Evolutionary conservation across 2,113 vertebrate genomes (phyloP).

Genomic region (Bettongia penicillata): DNA sequence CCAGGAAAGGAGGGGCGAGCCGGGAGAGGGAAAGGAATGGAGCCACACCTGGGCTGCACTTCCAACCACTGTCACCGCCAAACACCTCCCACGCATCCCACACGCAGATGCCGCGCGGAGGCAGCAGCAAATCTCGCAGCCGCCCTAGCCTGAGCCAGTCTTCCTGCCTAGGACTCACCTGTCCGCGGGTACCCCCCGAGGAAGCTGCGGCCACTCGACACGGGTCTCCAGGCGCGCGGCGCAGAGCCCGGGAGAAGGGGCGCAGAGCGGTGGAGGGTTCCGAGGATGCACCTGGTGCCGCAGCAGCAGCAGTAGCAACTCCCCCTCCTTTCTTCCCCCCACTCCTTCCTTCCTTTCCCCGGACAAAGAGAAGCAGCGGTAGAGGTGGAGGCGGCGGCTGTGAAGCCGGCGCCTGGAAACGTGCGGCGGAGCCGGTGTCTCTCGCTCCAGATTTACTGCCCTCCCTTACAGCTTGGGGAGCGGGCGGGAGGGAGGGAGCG

Average conservation of each 20-base stretch:
- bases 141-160: neutral
- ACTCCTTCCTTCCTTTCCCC: neutral
- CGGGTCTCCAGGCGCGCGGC: neutral
- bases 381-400: neutral
- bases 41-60: constrained; percentile 20
- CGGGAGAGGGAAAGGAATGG: neutral
- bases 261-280: neutral
- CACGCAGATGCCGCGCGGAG: neutral
- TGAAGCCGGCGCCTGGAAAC: constrained; percentile 1
- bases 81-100: constrained; percentile 30
- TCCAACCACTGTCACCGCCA: neutral
- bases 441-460: constrained; percentile 19
- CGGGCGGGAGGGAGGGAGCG: constrained; percentile 27
- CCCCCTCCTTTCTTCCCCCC: neutral
- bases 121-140: constrained; percentile 23
- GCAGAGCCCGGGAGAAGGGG: accelerated
- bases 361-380: constrained; percentile 70
- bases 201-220: constrained; percentile 19
- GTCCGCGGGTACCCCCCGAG: constrained; percentile 45
- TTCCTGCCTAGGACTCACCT: constrained; percentile 10
- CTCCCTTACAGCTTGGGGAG: constrained; percentile 29
- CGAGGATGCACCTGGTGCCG: neutral
- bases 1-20: neutral
- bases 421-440: constrained; percentile 1
- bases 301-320: neutral